Evolutionary conservation across 2,888 invertebrate species (phyloP), one percentile per base, ranked within the genome.

Genomic region (Agrypnus murinus): DNA sequence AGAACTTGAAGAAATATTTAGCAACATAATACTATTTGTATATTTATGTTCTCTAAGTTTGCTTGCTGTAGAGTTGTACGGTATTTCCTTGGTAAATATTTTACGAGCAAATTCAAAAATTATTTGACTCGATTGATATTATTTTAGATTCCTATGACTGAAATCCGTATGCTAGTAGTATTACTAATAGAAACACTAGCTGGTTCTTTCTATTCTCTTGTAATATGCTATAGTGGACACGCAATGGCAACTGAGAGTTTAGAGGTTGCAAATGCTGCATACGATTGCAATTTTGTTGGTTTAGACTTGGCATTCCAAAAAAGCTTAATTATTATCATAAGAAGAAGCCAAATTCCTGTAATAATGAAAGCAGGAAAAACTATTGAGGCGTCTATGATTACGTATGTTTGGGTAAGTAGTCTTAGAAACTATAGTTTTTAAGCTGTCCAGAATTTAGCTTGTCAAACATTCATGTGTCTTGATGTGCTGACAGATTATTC

Each of bases 221-320:
- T 63, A 12, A 14, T 50, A 9, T 63, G 63, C 40, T 63, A 46
- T 50, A 17, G 63, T 14, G 48, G 48, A 12, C 34, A 63, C 9
- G 36, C 50, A 19, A n/a, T n/a, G n/a, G n/a, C n/a, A n/a, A n/a
- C n/a, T n/a, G n/a, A n/a, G n/a, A n/a, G n/a, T n/a, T n/a, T 12
- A 1, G 10, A 63, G 10, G 50, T 63, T 9, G 50, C 34, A 15
- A 9, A 19, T 1, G 36, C 63, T 8, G 48, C 34, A 9, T 63
- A 6, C 12, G 48, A 63, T 17, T 8, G 38, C 1, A 17, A 53
- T 36, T 50, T 50, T 10, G n/a, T 63, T 5, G 50, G 50, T 0
- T 38, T 34, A 15, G 32, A 63, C 17, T 7, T 40, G 5, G 19
- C 9, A 7, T 63, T 63, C 12, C 63, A 63, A 50, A 63, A 63